Conservation (phyloP, 2,797 vertebrate genomes). For the Brachyrhaphis roseni region DNA sequence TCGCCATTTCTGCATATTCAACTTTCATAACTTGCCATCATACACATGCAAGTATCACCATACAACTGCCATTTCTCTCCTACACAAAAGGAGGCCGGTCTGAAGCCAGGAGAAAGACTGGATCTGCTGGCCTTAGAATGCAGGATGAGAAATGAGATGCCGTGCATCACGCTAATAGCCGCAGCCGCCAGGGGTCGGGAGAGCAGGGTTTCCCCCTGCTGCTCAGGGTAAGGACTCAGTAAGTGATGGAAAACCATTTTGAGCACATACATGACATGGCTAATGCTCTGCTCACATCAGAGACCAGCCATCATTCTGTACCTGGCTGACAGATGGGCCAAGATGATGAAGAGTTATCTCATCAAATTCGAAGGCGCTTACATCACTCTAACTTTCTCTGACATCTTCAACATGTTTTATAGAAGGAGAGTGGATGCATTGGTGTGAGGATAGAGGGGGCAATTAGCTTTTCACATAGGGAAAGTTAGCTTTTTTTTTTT, state of each 20-base stretch:
- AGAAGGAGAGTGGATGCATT: constrained; percentile 2
- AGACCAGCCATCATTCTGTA: constrained; percentile 60
- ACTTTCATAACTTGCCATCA: constrained; percentile 63
- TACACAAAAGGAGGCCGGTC: constrained; percentile 42
- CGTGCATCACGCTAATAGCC: constrained; percentile 75
- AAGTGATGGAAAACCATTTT: constrained; percentile 67
- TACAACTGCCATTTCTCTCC: constrained; percentile 10
- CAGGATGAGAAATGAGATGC: constrained; percentile 71
- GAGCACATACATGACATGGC: constrained; percentile 72
- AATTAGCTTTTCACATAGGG: not conserved
- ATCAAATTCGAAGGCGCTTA: constrained; percentile 45
- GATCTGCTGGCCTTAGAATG: constrained; percentile 64
- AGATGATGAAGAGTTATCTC: constrained; percentile 47
- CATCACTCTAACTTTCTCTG: constrained; percentile 19
- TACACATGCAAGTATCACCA: constrained; percentile 14
- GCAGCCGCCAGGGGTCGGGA: constrained; percentile 58
- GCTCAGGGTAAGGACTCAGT: constrained; percentile 63
- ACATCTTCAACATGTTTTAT: constrained; percentile 4
- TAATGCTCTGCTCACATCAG: constrained; percentile 65
- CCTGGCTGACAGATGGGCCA: constrained; percentile 58
- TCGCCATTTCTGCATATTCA: constrained; percentile 30
- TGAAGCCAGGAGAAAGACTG: constrained; percentile 51
- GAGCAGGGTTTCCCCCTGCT: constrained; percentile 50
- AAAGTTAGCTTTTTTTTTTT: not conserved
- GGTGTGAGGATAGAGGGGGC: not conserved